These are phyloP conservation scores for Plebejus melissa DNA, from an alignment of 2,888 invertebrate species.

Conservation along the genomic window DNA sequence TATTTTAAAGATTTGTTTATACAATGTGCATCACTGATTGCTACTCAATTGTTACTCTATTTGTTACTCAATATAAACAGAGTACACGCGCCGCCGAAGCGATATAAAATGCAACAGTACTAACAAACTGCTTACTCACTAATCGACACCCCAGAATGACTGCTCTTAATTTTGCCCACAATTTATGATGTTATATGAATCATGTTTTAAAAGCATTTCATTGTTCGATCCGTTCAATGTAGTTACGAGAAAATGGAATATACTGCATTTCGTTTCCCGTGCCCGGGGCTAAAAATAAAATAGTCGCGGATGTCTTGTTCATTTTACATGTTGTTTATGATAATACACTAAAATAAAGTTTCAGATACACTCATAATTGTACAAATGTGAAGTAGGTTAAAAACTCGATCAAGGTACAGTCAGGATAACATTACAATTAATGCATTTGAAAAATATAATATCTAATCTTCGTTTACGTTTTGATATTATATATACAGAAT, in stretches of 20 bases:
- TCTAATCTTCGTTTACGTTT: too few relatives aligned
- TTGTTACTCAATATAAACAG: neutral
- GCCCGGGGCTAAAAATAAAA: constrained; percentile 70
- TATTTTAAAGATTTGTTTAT: neutral
- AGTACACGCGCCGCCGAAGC: neutral
- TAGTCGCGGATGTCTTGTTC: constrained; percentile 57
- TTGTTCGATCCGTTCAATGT: constrained; percentile 68
- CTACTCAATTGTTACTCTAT: too few relatives aligned
- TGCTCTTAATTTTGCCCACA: constrained; percentile 42
- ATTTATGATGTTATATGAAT: constrained; percentile 56
- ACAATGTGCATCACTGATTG: neutral
- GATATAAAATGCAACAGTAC: constrained; percentile 18
- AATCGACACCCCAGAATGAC: constrained; percentile 38
- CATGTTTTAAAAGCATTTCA: constrained; percentile 76
- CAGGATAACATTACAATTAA: neutral
- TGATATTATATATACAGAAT: too few relatives aligned
- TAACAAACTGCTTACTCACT: constrained; percentile 23
- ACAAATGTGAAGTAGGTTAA: neutral
- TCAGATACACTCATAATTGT: neutral
- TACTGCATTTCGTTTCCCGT: constrained; percentile 66
- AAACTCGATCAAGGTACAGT: neutral
- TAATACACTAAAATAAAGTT: constrained; percentile 13
- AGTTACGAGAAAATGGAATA: constrained; percentile 72
- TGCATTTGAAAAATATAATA: too few relatives aligned
- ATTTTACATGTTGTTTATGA: constrained; percentile 33